phyloP scores from a whole-genome alignment of 2,797 vertebrate species.

The Echeneis naucrates region DNA sequence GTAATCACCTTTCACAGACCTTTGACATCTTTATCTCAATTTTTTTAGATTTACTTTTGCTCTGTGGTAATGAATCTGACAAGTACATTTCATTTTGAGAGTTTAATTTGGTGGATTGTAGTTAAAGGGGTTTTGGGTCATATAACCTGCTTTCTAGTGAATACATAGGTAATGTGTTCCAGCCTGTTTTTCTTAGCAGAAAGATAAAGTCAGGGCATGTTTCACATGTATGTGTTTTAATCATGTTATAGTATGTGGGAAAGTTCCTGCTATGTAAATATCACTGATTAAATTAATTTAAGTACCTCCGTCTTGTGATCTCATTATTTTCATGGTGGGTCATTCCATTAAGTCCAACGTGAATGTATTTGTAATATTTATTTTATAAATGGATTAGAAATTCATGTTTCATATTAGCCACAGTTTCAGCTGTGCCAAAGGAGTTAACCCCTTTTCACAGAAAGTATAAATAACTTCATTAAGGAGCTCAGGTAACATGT shows the following conservation, averaged over 20 bases:
- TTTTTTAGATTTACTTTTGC: conserved; percentile 26
- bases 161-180: conserved; percentile 60
- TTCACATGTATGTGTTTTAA: conserved; percentile 62
- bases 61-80: conserved; percentile 40
- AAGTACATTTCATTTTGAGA: conserved; percentile 47
- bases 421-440: no score
- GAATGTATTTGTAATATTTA: no score
- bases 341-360: no score
- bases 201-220: conserved; percentile 46
- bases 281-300: conserved; percentile 90
- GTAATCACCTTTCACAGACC: conserved; percentile 17
- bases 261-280: conserved; percentile 85
- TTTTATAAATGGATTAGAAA: no score
- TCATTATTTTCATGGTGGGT: no score
- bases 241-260: conserved; percentile 72
- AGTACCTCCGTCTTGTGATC: conserved; percentile 67
- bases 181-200: conserved; percentile 45
- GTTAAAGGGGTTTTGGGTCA: conserved; percentile 54
- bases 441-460: no score
- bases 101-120: conserved; percentile 55
- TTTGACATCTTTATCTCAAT: neutral
- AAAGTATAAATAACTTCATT: no score
- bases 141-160: conserved; percentile 53
- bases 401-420: no score
- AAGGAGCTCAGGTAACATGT: no score